Base-by-base conservation (phyloP, 2,797 vertebrate genomes). In the Echiichthys vipera region DNA sequence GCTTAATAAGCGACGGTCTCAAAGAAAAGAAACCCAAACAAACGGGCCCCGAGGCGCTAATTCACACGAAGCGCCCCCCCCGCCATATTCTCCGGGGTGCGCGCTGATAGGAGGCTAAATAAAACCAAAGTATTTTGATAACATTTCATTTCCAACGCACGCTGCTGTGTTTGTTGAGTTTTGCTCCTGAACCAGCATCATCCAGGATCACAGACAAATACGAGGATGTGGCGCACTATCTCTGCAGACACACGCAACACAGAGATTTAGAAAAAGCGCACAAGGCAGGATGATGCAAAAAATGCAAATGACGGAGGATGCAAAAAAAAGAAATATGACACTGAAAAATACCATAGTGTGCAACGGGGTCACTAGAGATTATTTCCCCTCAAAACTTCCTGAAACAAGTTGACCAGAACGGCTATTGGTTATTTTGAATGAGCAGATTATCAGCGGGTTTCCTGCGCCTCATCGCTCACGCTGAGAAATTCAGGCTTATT, bases 11-110 rank as follows among this genome's bases (percentile, higher is more conserved):
- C 42, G 61, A 61, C 49, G 32, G 36, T 65, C 70, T 78, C 68
- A 80, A 94, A 96, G 95, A 95, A 95, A 91, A 88, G 91, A 89
- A 94, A 90, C 85, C 92, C 91, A 94, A 95, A 96, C 93, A 93
- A 92, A 95, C 88, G 91, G 63, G 89, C 93, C 95, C 89, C 0
- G 85, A 91, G 94, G 95, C 94, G 85, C 71, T 90, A 81, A 87
- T 91, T 87, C 91, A 90, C 89, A 87, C 83, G 75, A 24, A 76
- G 74, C 79, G 62, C 75, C 83, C 84, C 59, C n/a, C 78, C 63
- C 64, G 25, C 77, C 81, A 63, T 74, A 63, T 81, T 87, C 91
- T 93, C 93, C 66, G 39, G 88, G 92, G 92, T 80, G 91, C 82
- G 81, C 58, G 78, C 88, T 86, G 74, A 80, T 49, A 76, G 47